A percentile compares a stretch with the other conserved stretches of the same genome.
These are phyloP conservation scores for Agriopis marginaria DNA, from an alignment of 2,888 invertebrate species.

Conservation along the genomic window DNA sequence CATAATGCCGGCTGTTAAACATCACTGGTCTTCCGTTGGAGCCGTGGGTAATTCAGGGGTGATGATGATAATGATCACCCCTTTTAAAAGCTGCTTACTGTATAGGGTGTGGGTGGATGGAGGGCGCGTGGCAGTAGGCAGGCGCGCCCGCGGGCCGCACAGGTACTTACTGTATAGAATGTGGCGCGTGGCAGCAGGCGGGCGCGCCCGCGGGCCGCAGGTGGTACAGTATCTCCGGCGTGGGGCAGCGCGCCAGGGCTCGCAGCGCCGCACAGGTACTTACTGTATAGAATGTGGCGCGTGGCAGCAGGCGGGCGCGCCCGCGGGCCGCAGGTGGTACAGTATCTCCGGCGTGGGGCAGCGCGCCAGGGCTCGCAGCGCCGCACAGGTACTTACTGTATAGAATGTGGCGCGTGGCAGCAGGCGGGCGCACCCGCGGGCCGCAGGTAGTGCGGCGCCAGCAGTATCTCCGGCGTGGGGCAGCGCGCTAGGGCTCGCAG, in stretches of 20 bases:
- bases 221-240: slow-evolving; percentile 92
- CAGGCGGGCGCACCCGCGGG: slow-evolving; percentile 67
- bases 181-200: slow-evolving; percentile 70
- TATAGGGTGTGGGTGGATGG: too few species aligned
- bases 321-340: slow-evolving; percentile 86
- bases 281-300: neutral
- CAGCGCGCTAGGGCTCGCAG: slow-evolving; percentile 84
- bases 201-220: slow-evolving; percentile 72
- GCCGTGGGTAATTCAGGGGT: too few species aligned
- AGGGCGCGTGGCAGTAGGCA: too few species aligned
- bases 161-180: too few species aligned
- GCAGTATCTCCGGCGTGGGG: slow-evolving; percentile 92
- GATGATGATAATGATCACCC: neutral
- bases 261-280: too few species aligned
- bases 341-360: slow-evolving; percentile 93
- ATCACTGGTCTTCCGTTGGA: too few species aligned
- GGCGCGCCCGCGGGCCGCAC: too few species aligned
- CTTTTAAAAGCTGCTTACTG: too few species aligned
- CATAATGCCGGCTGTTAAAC: too few species aligned
- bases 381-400: neutral
- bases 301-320: slow-evolving; percentile 74
- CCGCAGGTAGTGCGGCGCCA: slow-evolving; percentile 90
- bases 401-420: slow-evolving; percentile 60
- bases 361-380: slow-evolving; percentile 80
- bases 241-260: too few species aligned